Conservation (phyloP, 2,888 invertebrate species). For the Carterocephalus palaemon region DNA sequence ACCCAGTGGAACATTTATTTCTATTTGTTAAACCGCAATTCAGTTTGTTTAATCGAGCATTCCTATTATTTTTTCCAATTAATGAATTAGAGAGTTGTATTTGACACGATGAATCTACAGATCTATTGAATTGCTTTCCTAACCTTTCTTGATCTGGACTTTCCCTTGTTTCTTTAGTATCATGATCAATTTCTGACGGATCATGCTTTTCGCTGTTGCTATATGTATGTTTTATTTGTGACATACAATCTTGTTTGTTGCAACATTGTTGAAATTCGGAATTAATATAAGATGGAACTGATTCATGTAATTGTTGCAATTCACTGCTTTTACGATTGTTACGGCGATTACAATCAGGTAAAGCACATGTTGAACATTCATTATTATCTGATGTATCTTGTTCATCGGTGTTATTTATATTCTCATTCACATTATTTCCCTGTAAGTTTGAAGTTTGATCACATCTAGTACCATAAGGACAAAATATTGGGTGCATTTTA, state of each 20-base stretch:
- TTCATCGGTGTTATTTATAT: neutral
- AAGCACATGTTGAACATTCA: slow-evolving; percentile 3
- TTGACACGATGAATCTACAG: neutral
- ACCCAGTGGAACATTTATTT: neutral
- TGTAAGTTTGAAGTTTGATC: neutral
- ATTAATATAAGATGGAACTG: too few relatives aligned
- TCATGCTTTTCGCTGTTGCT: too few relatives aligned
- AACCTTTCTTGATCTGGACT: neutral
- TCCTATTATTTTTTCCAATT: neutral
- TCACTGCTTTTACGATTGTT: too few relatives aligned
- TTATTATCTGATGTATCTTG: neutral
- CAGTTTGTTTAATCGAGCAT: too few relatives aligned
- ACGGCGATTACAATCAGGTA: neutral
- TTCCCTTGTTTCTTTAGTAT: neutral
- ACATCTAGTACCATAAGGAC: slow-evolving; percentile 3
- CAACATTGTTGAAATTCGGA: too few relatives aligned
- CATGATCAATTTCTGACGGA: too few relatives aligned
- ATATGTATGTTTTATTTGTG: too few relatives aligned
- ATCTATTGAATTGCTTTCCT: neutral
- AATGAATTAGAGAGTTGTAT: neutral
- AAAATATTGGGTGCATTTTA: slow-evolving; percentile 8
- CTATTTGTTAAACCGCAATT: too few relatives aligned
- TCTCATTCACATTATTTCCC: neutral
- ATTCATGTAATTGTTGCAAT: too few relatives aligned
- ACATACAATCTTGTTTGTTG: too few relatives aligned